A percentile compares a stretch with the other conserved stretches of the same genome.
Conservation (phyloP, 2,888 invertebrate genomes). For the Drosophila peninsularis region DNA sequence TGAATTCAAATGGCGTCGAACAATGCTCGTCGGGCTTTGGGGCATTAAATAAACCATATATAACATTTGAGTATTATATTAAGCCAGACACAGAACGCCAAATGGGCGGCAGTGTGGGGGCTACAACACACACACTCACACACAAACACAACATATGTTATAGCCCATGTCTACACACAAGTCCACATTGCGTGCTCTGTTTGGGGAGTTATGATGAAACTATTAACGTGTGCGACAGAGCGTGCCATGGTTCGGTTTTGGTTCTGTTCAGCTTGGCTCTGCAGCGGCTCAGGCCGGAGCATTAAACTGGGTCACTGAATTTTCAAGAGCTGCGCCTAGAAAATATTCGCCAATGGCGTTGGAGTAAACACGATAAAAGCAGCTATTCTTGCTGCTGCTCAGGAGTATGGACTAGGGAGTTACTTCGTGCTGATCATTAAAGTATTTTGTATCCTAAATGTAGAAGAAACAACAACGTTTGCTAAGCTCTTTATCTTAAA, state of each 20-base stretch:
- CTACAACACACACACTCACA: not conserved
- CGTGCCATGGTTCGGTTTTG: slow-evolving; percentile 47
- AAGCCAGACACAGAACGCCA: slow-evolving; percentile 23
- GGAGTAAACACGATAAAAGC: slow-evolving; percentile 36
- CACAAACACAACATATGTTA: slow-evolving; percentile 31
- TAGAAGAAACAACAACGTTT: no score
- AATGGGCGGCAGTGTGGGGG: slow-evolving; percentile 26
- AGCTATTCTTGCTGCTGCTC: no score
- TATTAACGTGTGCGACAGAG: slow-evolving; percentile 69
- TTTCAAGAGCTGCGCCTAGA: slow-evolving; percentile 74
- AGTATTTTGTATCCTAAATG: no score
- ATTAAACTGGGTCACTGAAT: slow-evolving; percentile 73
- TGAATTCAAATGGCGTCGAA: slow-evolving; percentile 58
- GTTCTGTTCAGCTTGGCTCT: slow-evolving; percentile 20
- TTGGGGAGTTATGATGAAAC: slow-evolving; percentile 63
- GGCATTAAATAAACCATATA: slow-evolving; percentile 40
- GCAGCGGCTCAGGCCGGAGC: slow-evolving; percentile 29
- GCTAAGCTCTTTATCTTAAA: no score
- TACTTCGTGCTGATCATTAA: not conserved
- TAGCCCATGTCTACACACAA: slow-evolving; percentile 55
- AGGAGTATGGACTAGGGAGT: slow-evolving; percentile 1
- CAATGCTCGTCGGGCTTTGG: slow-evolving; percentile 31
- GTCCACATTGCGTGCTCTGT: slow-evolving; percentile 59
- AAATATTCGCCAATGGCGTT: slow-evolving; percentile 70
- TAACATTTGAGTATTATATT: slow-evolving; percentile 40